These are phyloP conservation scores for Poecilia latipinna DNA, from an alignment of 2,113 vertebrate genomes.

Conservation along the genomic window DNA sequence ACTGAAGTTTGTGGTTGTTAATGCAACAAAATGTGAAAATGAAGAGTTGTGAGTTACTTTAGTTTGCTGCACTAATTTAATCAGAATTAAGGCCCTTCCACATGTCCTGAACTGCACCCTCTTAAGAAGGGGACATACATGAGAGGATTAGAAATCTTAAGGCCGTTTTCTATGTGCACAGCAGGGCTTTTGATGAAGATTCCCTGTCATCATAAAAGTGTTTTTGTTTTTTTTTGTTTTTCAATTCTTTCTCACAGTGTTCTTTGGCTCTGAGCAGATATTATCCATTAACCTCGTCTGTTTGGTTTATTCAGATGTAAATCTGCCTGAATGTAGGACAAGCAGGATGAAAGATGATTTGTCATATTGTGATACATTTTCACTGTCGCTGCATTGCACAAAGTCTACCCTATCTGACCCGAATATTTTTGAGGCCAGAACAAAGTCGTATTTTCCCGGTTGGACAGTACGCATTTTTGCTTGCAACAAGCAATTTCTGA, in stretches of 20 bases:
- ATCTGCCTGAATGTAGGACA: background rate
- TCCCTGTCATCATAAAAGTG: background rate
- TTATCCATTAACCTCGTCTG: background rate
- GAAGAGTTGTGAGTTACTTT: background rate
- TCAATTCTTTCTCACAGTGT: background rate
- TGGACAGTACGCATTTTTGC: background rate
- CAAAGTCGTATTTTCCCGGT: background rate
- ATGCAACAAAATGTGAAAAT: background rate
- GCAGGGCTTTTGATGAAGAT: background rate
- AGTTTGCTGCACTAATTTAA: background rate
- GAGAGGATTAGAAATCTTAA: background rate
- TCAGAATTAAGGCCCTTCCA: background rate
- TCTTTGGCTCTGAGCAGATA: background rate
- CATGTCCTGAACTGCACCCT: background rate
- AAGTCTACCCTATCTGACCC: conserved; percentile 9
- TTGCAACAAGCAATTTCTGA: background rate
- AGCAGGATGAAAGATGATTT: background rate
- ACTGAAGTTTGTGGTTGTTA: background rate
- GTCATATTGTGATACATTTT: background rate
- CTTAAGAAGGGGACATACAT: background rate
- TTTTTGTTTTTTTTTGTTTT: background rate
- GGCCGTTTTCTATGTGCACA: background rate
- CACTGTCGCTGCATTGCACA: background rate
- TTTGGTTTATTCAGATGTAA: conserved; percentile 8
- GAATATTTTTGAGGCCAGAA: conserved; percentile 3